Conservation (phyloP, 1,140 invertebrate genomes). For the Aphelenchoides besseyi region DNA sequence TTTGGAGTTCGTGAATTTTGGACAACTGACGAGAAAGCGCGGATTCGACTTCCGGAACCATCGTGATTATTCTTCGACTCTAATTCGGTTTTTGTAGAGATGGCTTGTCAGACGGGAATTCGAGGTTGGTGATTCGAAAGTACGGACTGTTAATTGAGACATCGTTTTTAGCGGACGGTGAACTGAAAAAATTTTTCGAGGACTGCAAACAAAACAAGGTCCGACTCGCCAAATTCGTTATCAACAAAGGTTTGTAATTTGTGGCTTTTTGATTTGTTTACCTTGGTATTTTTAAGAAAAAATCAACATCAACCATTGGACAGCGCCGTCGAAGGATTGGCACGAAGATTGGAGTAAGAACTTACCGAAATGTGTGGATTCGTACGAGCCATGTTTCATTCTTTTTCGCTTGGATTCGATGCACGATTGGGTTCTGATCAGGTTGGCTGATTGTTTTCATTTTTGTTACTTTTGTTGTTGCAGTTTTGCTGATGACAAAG, state of each 20-base stretch:
- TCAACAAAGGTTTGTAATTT: constrained; percentile 53
- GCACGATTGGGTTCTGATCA: constrained; percentile 89
- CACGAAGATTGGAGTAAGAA: constrained; percentile 76
- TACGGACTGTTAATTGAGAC: constrained; percentile 15
- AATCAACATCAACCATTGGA: constrained; percentile 71
- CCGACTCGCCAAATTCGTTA: constrained; percentile 59
- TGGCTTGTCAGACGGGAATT: constrained; percentile 62
- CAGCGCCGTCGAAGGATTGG: constrained; percentile 74
- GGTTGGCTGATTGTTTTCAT: no score
- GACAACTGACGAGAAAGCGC: no score
- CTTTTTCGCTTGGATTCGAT: constrained; percentile 79
- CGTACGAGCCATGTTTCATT: constrained; percentile 86
- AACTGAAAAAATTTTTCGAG: constrained; percentile 57
- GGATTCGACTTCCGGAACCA: no score
- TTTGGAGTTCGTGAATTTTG: no score
- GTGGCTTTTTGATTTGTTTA: neutral
- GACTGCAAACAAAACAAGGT: constrained; percentile 60
- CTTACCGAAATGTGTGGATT: constrained; percentile 74
- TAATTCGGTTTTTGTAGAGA: no score
- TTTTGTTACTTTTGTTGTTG: constrained; percentile 64
- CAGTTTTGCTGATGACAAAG: constrained; percentile 62
- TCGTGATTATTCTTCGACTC: no score
- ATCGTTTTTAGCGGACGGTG: constrained; percentile 58
- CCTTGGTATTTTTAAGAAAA: constrained; percentile 70
- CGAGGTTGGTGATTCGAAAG: constrained; percentile 46